Evolutionary conservation across 92 coral and sea anemone genomes (phyloP).

Genomic region (Pocillopora grandis): DNA sequence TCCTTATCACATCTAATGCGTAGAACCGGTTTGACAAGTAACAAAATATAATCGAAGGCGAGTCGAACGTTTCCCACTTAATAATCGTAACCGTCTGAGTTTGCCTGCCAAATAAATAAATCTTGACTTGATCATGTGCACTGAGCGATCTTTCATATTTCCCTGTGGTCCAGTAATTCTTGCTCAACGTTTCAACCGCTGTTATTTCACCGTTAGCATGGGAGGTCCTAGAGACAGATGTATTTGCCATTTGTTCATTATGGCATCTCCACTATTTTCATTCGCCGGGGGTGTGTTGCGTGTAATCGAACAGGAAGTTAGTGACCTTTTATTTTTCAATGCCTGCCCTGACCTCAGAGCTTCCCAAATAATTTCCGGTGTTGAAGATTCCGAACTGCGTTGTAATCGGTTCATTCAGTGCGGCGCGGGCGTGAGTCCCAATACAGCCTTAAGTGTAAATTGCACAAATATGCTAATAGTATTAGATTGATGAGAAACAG

Average conservation of each 20-base stretch:
- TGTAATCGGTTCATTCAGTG: conserved; percentile 19
- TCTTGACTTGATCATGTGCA: too few species aligned
- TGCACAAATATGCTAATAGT: conserved; percentile 39
- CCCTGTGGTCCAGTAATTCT: neutral
- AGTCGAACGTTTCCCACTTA: too few species aligned
- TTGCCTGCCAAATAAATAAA: too few species aligned
- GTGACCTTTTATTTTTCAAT: conserved; percentile 25
- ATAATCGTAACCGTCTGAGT: too few species aligned
- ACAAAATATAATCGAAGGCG: too few species aligned
- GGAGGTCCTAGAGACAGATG: conserved; percentile 16
- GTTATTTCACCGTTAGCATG: conserved; percentile 1
- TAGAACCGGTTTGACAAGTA: too few species aligned
- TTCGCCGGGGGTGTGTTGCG: conserved; percentile 28
- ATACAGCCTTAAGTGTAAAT: conserved; percentile 31
- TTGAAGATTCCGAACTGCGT: conserved; percentile 10
- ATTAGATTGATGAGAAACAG: conserved; percentile 34
- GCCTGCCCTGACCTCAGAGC: conserved; percentile 15
- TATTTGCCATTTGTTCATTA: conserved; percentile 13
- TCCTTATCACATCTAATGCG: too few species aligned
- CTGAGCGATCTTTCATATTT: too few species aligned
- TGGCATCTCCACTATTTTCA: conserved; percentile 26
- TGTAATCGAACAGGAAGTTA: conserved; percentile 32
- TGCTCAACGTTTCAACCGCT: neutral
- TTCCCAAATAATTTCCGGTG: conserved; percentile 34
- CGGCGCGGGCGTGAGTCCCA: conserved; percentile 41